Evolutionary conservation across 2,113 vertebrate species (phyloP), one percentile per base, ranked within the genome.

Genomic region (Phylloscopus trochiloides): DNA sequence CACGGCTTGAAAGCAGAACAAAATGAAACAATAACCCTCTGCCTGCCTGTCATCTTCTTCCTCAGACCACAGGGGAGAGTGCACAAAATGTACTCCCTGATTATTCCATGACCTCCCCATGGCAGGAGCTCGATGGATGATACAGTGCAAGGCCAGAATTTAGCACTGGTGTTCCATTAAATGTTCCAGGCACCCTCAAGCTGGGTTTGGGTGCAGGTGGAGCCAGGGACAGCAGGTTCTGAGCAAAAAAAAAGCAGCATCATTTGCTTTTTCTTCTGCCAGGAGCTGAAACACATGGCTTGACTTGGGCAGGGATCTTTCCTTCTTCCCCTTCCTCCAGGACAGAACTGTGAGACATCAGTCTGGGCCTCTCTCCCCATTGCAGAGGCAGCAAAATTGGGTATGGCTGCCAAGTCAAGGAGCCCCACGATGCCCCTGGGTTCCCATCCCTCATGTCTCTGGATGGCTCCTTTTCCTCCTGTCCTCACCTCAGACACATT

Each of bases 101-200:
- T 86, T 70, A 52, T 62, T 89, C 65, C 24, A 3, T 38, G 73
- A 50, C 20, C 18, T 90, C 65, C 45, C 38, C 29, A 17, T 40
- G 38, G n/a, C 61, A 59, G 70, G 38, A 36, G 8, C 68, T 81
- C 6, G 54, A 12, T 50, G 43, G 70, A 18, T 59, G 22, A 4
- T 3, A 14, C 48, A 79, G 52, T 20, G 29, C 34, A 51, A 31
- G 4, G 13, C 36, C 52, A 79, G 36, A 72, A 83, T 76, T 75
- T 36, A 48, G 31, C 61, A n/a, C 17, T 57, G 66, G 25, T 1
- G 2, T 10, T 78, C 78, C 36, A 68, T 72, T 22, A 17, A 72
- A 32, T 42, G 32, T 66, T 84, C 15, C 55, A 47, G 76, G 51
- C 77, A 19, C 1, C 0, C 59, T 74, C 0, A 0, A 55, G 20